Evolutionary conservation across 2,113 vertebrate genomes (phyloP), one percentile per base, ranked within the genome.

Genomic region (Girardinichthys multiradiatus): DNA sequence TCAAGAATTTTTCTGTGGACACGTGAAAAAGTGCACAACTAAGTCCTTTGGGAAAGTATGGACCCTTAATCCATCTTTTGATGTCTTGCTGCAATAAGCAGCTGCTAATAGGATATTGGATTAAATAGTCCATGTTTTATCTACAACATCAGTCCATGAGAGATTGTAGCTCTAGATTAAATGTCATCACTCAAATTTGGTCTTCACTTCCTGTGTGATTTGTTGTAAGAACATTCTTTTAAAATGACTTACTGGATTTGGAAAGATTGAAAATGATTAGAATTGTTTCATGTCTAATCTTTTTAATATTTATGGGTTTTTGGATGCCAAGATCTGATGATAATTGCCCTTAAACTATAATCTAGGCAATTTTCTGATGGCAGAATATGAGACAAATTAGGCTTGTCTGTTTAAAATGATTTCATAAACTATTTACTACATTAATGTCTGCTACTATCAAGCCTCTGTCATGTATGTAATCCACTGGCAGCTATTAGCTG

Each of bases 401-500:
- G 4, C 14, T n/a, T 68, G 5, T 26, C 42, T 74, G n/a, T 72
- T 72, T 11, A 61, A 72, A 68, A 68, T 30, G 0, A 64, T 86
- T 83, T 35, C 17, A 45, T 45, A 4, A 19, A 45, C 42, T 17
- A 19, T 42, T 45, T 57, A n/a, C 19, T 28, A 11, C 17, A 48
- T 64, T 72, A n/a, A 83, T 68, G 42, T 51, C 8, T 42, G 74
- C 60, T 57, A 57, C 82, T 79, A 58, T 62, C 11, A 72, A 68
- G 68, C 77, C 35, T 64, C 63, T 42, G 29, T 70, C 58, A 73
- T 45, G 35, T 39, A 68, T 78, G 57, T 64, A 81, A 66, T 64
- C 57, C 68, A 76, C 57, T 71, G 84, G 81, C 77, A 88, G 72
- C 74, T 66, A 77, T 68, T 58, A 4, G 12, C 24, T 35, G 67